These are phyloP conservation scores for Brachionus paranguensis DNA, from an alignment of 1,140 invertebrate genomes.

Conservation along the genomic window DNA sequence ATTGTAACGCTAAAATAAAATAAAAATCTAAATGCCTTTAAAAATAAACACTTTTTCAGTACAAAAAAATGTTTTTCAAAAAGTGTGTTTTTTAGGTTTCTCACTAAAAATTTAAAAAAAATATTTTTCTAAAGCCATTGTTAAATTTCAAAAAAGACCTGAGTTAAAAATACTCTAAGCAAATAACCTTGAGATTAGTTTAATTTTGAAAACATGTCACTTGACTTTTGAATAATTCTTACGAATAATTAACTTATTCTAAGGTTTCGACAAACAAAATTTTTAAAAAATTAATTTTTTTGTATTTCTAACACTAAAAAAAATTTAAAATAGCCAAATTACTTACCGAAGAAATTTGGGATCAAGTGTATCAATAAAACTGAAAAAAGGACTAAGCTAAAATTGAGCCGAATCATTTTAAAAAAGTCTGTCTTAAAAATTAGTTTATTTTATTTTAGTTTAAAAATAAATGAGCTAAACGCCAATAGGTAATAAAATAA, in stretches of 20 bases:
- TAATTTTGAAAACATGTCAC: too few species aligned
- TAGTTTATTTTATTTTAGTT: background rate
- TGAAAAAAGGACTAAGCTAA: background rate
- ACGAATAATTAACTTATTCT: too few species aligned
- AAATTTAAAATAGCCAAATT: background rate
- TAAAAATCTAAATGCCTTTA: background rate
- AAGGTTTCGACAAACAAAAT: too few species aligned
- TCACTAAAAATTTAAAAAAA: background rate
- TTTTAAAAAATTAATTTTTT: too few species aligned
- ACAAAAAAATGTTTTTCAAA: background rate
- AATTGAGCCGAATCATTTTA: background rate
- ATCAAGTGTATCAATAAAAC: background rate
- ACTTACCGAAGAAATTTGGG: background rate
- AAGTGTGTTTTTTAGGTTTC: background rate
- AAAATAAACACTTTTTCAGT: background rate
- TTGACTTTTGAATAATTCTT: too few species aligned
- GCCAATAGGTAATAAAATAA: background rate
- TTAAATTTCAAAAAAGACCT: background rate
- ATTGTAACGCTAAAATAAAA: background rate
- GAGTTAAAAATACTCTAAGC: background rate
- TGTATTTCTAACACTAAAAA: too few species aligned
- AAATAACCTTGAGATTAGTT: too few species aligned
- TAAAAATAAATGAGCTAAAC: background rate
- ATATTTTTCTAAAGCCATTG: background rate
- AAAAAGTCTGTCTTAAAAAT: background rate